Evolutionary conservation across 2,797 vertebrate species (phyloP).

Genomic region (Zonotrichia albicollis): DNA sequence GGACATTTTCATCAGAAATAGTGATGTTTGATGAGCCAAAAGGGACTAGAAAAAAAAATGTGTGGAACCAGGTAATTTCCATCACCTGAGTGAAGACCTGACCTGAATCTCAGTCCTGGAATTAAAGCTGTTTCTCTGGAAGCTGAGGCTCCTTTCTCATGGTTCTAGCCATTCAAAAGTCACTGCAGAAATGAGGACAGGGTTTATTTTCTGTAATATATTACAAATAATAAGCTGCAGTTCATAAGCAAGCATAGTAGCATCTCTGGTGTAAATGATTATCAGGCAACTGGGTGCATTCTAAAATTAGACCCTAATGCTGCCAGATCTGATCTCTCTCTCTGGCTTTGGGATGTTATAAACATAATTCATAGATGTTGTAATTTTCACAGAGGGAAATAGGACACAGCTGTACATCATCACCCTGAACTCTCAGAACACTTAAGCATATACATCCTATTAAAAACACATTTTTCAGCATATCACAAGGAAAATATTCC

Average conservation of each 20-base stretch:
- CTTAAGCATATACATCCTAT: background rate
- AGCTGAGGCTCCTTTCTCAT: background rate
- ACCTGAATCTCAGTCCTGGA: background rate
- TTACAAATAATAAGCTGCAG: background rate
- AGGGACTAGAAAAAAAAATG: background rate
- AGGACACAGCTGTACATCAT: background rate
- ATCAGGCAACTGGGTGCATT: background rate
- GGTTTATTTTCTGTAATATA: background rate
- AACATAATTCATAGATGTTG: background rate
- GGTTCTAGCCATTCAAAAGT: background rate
- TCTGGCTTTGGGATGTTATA: background rate
- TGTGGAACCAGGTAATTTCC: background rate
- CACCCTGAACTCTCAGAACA: constrained; percentile 1
- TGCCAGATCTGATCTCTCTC: background rate
- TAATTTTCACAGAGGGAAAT: constrained; percentile 26
- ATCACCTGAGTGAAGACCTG: accelerated
- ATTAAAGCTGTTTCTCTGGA: background rate
- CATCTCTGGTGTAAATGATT: background rate
- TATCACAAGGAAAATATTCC: constrained; percentile 12
- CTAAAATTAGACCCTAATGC: background rate
- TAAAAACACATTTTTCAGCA: constrained; percentile 44
- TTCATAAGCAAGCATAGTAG: background rate
- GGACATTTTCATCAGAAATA: background rate
- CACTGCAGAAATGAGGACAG: background rate
- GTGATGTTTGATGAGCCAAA: background rate